Evolutionary conservation across 2,888 invertebrate species (phyloP).

Genomic region (Nephrotoma guestfalica): DNA sequence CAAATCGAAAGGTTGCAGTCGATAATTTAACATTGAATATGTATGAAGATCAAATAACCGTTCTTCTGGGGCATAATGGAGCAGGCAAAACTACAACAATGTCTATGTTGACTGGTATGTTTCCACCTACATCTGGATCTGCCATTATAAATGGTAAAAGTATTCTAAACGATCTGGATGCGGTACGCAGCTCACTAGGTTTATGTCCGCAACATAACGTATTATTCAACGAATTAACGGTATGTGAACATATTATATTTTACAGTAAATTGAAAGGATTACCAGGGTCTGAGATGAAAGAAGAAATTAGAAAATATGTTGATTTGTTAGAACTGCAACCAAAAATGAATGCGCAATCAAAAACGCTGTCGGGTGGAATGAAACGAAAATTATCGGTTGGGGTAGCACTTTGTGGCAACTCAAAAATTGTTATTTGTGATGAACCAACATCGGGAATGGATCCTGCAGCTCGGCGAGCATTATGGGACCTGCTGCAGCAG

Average conservation of each 20-base stretch:
- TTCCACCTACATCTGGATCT: conserved; percentile 47
- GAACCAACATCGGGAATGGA: conserved; percentile 79
- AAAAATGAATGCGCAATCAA: conserved; percentile 38
- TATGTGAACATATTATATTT: conserved; percentile 65
- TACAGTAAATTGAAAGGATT: conserved; percentile 56
- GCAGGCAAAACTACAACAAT: conserved; percentile 92
- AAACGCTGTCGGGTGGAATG: conserved; percentile 51
- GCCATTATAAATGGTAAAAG: conserved; percentile 54
- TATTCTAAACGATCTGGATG: conserved; percentile 40
- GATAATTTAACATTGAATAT: conserved; percentile 62
- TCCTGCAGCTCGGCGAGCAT: conserved; percentile 54
- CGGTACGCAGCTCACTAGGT: conserved; percentile 51
- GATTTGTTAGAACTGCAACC: conserved; percentile 42
- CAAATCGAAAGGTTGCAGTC: conserved; percentile 40
- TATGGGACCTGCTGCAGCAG: conserved; percentile 63
- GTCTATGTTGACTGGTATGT: conserved; percentile 77
- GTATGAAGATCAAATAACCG: conserved; percentile 81
- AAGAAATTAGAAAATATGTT: conserved; percentile 46
- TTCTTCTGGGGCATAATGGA: conserved; percentile 60
- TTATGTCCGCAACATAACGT: conserved; percentile 70
- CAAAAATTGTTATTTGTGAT: conserved; percentile 54
- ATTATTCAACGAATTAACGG: conserved; percentile 63
- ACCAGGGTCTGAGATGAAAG: conserved; percentile 31
- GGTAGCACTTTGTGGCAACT: conserved; percentile 56
- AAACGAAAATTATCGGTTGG: conserved; percentile 56